Base-by-base conservation (phyloP, 2,888 invertebrate species). In the Steinernema carpocapsae region DNA sequence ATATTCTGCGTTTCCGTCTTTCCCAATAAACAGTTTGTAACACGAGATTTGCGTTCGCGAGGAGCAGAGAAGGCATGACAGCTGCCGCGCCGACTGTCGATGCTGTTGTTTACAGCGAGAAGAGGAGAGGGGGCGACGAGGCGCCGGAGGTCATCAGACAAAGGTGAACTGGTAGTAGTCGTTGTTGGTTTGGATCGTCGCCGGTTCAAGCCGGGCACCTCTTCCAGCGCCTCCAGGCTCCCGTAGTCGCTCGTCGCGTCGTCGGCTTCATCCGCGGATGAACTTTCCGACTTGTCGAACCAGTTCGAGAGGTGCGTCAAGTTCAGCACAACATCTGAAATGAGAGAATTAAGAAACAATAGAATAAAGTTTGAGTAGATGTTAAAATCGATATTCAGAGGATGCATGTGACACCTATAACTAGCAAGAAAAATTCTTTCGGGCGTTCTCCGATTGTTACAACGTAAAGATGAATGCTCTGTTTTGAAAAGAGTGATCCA, bases 121-220 rank as follows among this genome's bases (percentile, higher is more conserved):
- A 17, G 48, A 48, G n/a, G 48, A 19, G 7, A 48, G 48, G 48
- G 48, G 48, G 48, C 19, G 48, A 19, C 6, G 48, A 48, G 48
- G 48, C 48, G 48, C 48, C 19, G 37, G 48, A 48, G 48, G n/a
- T 48, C 32, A 32, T 64, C 64, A 64, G 4, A 26, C 64, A 32
- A 64, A 64, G 64, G 26, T 64, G 64, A 64, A 64, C 64, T 64
- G 64, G 64, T 64, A 64, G 64, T 64, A 64, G 19, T 64, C 64
- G 64, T 64, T 64, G 64, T 64, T 64, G 64, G 64, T 22, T 32
- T 26, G 64, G 26, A 64, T 26, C 17, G 32, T 32, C 14, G 32
- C 37, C 64, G 64, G 37, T 64, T 32, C 32, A 64, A 32, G 17
- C 64, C 64, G 14, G 64, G 64, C 29, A 64, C 64, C 17, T 64